Evolutionary conservation across 2,888 invertebrate genomes (phyloP).

Genomic region (Rhaphigaster nebulosa): DNA sequence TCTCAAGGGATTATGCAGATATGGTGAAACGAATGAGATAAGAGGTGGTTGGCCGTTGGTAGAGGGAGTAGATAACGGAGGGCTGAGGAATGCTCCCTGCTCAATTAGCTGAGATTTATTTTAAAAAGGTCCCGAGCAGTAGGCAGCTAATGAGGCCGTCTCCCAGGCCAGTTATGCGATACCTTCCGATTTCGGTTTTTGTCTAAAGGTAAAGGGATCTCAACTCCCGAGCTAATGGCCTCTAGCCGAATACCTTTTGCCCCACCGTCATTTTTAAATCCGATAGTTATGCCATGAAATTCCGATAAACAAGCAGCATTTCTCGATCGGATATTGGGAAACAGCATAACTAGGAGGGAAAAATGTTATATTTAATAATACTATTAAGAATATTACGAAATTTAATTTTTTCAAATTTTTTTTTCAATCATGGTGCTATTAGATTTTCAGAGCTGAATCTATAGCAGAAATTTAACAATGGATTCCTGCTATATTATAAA

Average conservation of each 20-base stretch:
- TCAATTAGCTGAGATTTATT: conserved; percentile 55
- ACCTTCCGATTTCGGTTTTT: conserved; percentile 48
- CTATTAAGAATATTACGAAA: neutral
- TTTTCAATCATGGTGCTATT: neutral
- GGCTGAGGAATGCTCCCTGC: conserved; percentile 27
- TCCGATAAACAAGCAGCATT: conserved; percentile 18
- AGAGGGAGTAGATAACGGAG: conserved; percentile 6
- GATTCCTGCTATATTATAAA: neutral
- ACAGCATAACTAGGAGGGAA: neutral
- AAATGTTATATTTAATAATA: neutral
- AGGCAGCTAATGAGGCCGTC: conserved; percentile 47
- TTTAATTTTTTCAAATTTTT: neutral
- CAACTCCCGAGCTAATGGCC: conserved; percentile 6
- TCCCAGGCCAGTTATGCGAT: conserved; percentile 50
- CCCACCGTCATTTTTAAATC: neutral
- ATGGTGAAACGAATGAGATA: conserved; percentile 18
- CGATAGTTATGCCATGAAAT: conserved; percentile 12
- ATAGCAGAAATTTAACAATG: neutral
- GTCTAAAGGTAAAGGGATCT: conserved; percentile 29
- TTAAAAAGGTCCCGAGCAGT: conserved; percentile 37
- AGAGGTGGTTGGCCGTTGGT: conserved; percentile 13
- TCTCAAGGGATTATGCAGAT: neutral
- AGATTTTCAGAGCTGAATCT: neutral
- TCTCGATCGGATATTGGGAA: neutral
- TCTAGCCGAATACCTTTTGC: conserved; percentile 7